Evolutionary conservation across 2,797 vertebrate genomes (phyloP).

Genomic region (Gymnopithys bicolor): DNA sequence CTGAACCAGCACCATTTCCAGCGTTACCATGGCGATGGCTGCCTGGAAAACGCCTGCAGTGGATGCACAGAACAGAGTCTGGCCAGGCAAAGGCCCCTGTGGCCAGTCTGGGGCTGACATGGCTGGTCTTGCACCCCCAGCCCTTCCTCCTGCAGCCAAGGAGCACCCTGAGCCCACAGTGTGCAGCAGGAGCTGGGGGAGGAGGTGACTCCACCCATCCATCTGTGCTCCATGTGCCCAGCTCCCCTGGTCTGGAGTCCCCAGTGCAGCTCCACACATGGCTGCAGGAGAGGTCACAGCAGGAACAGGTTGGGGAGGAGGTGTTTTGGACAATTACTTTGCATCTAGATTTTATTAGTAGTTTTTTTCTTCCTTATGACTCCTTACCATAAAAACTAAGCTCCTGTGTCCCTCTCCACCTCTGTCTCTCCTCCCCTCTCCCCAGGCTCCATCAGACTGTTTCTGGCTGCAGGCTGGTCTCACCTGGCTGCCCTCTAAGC

Average conservation of each 20-base stretch:
- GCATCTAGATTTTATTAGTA: not conserved
- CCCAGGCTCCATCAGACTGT: not conserved
- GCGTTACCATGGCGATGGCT: conserved; percentile 31
- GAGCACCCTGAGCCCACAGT: accelerated
- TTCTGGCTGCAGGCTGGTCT: not conserved
- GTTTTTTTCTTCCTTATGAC: not conserved
- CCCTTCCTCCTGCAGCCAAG: not conserved
- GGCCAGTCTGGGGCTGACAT: accelerated
- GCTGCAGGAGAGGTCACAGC: not conserved
- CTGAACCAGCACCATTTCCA: not conserved
- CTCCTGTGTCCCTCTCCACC: accelerated
- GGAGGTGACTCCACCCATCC: not conserved
- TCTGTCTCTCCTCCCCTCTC: not conserved
- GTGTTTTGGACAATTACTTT: not conserved
- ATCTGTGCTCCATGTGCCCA: accelerated
- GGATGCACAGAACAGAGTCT: not conserved
- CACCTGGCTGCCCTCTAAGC: not conserved
- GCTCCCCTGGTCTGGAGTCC: not conserved
- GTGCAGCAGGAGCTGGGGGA: not conserved
- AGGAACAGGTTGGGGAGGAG: not conserved
- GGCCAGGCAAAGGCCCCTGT: not conserved
- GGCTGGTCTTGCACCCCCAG: accelerated
- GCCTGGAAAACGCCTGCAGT: not conserved
- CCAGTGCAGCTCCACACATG: not conserved
- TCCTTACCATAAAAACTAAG: not conserved